Evolutionary conservation across 92 coral and sea anemone species (phyloP).

Genomic region (Pocillopora meandrina): DNA sequence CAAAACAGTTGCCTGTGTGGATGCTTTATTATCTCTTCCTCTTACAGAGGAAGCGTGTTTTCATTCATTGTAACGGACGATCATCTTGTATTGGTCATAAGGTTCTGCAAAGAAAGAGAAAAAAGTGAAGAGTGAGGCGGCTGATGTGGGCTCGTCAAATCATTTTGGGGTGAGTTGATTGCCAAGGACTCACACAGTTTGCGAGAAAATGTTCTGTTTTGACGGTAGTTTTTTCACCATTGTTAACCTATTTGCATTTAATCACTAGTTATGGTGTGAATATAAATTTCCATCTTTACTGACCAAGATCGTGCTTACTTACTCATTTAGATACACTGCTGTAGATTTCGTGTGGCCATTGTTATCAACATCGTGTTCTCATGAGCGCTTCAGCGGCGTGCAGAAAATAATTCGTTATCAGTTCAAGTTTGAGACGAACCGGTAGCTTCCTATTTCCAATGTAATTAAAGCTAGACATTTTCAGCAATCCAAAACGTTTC

Average conservation of each 20-base stretch:
- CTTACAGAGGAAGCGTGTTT: not conserved
- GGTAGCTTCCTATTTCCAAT: no score
- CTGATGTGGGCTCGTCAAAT: conserved; percentile 44
- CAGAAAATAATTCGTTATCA: no score
- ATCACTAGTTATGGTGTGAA: not conserved
- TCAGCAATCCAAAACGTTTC: no score
- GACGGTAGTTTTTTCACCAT: no score
- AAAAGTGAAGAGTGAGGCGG: conserved; percentile 72
- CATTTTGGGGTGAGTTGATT: conserved; percentile 60
- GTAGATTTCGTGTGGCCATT: no score
- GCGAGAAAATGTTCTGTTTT: not conserved
- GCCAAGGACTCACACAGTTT: conserved; percentile 35
- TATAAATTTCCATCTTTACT: not conserved
- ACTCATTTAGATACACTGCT: no score
- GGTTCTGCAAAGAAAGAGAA: conserved; percentile 85
- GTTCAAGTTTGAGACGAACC: no score
- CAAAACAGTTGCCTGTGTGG: conserved; percentile 4
- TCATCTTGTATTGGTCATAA: conserved; percentile 64
- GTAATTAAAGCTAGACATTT: no score
- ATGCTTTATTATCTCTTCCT: not conserved
- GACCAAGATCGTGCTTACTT: no score
- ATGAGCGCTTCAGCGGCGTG: no score
- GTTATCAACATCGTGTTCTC: no score
- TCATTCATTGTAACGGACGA: conserved; percentile 45
- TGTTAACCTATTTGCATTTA: not conserved